phyloP scores from a whole-genome alignment of 2,888 invertebrate genomes.

The Tetropium fuscum region DNA sequence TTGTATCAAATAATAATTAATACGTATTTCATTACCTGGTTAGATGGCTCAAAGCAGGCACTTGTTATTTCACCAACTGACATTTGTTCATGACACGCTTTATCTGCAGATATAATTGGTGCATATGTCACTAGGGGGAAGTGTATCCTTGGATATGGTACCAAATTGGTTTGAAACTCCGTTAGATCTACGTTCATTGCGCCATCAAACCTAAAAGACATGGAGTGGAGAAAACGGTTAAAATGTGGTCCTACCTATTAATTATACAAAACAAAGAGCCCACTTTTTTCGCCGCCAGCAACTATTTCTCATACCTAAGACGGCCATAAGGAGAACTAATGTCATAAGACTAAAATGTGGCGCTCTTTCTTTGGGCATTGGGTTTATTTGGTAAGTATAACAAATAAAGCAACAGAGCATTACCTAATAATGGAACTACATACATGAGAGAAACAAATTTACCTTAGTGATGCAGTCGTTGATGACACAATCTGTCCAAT shows the following conservation, averaged over 20 bases:
- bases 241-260: no score
- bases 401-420: no score
- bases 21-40: slow-evolving; percentile 71
- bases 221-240: no score
- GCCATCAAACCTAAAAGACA: slow-evolving; percentile 72
- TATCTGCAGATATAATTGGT: slow-evolving; percentile 71
- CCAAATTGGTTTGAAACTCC: slow-evolving; percentile 72
- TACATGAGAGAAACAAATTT: not conserved
- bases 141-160: slow-evolving; percentile 74
- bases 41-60: slow-evolving; percentile 73
- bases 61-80: slow-evolving; percentile 72
- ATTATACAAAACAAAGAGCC: no score
- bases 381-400: no score
- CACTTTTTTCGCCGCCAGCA: no score
- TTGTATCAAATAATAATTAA: no score
- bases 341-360: no score
- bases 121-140: slow-evolving; percentile 72
- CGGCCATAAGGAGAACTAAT: no score
- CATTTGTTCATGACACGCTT: slow-evolving; percentile 71
- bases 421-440: no score
- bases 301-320: no score
- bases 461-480: slow-evolving; percentile 77
- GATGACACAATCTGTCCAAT: slow-evolving; percentile 72
- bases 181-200: slow-evolving; percentile 81
- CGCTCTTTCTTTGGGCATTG: no score